Percentiles rank a stretch among this genome's conserved stretches.
These are phyloP conservation scores for Drosophila willistoni DNA, from an alignment of 1,140 invertebrate genomes.

Conservation along the genomic window DNA sequence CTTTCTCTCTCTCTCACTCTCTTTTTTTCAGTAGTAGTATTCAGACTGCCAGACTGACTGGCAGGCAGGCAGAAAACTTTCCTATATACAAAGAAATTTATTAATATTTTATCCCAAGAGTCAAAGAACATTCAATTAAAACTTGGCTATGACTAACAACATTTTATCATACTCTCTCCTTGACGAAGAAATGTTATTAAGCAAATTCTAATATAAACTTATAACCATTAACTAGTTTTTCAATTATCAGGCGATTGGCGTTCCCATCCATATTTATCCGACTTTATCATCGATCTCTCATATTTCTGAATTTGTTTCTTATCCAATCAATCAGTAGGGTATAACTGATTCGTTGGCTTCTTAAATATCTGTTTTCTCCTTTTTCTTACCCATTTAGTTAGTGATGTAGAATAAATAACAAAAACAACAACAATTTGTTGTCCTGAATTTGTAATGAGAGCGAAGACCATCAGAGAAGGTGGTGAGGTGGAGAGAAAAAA, in stretches of 20 bases:
- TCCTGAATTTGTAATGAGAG: slow-evolving; percentile 55
- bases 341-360: not conserved
- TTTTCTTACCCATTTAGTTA: not conserved
- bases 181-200: slow-evolving; percentile 26
- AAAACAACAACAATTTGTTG: slow-evolving; percentile 12
- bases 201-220: not conserved
- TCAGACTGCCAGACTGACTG: not conserved
- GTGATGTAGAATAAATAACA: slow-evolving; percentile 2
- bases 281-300: too few relatives aligned
- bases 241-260: too few relatives aligned
- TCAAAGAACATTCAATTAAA: slow-evolving; percentile 48
- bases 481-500: slow-evolving; percentile 9
- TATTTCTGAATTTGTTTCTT: not conserved
- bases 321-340: not conserved
- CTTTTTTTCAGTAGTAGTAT: not conserved
- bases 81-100: slow-evolving; percentile 55
- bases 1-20: not conserved
- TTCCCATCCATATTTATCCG: too few relatives aligned
- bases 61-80: slow-evolving; percentile 37
- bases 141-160: slow-evolving; percentile 42
- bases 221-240: too few relatives aligned
- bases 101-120: slow-evolving; percentile 41
- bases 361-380: not conserved
- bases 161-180: slow-evolving; percentile 42
- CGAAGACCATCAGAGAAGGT: not conserved